These are phyloP conservation scores for Drosophila barbarae DNA, from an alignment of 2,888 invertebrate species.

Conservation along the genomic window DNA sequence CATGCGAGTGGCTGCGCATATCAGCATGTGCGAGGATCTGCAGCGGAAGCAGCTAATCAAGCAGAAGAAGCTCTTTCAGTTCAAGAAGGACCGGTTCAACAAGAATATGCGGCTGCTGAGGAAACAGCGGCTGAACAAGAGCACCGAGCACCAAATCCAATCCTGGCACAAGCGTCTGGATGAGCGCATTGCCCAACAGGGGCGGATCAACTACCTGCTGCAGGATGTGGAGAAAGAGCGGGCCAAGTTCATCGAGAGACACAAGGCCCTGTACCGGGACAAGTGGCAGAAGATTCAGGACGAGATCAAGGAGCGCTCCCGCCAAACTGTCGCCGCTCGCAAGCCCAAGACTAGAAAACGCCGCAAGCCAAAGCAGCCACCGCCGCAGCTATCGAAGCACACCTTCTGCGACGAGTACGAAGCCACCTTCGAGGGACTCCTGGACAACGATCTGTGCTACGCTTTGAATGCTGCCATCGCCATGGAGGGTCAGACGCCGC, in stretches of 20 bases:
- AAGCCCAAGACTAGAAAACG: slow-evolving; percentile 34
- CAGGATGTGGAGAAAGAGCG: slow-evolving; percentile 49
- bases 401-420: slow-evolving; percentile 59
- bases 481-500: slow-evolving; percentile 53
- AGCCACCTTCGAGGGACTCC: slow-evolving; percentile 62
- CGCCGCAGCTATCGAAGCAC: slow-evolving; percentile 8
- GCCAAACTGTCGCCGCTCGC: background rate
- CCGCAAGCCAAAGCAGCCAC: slow-evolving; percentile 37
- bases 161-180: slow-evolving; percentile 75
- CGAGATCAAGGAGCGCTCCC: slow-evolving; percentile 49
- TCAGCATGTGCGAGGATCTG: slow-evolving; percentile 65
- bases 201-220: slow-evolving; percentile 50
- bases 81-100: slow-evolving; percentile 73
- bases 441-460: slow-evolving; percentile 71
- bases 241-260: slow-evolving; percentile 63
- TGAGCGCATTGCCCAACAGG: slow-evolving; percentile 71
- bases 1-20: slow-evolving; percentile 63
- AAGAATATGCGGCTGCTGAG: slow-evolving; percentile 58
- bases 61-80: slow-evolving; percentile 75
- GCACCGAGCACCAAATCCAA: slow-evolving; percentile 61
- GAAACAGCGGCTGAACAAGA: slow-evolving; percentile 45
- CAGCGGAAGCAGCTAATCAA: slow-evolving; percentile 74
- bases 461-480: slow-evolving; percentile 74
- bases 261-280: slow-evolving; percentile 51
- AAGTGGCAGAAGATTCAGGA: slow-evolving; percentile 68